Evolutionary conservation across 2,888 invertebrate species (phyloP), one percentile per base, ranked within the genome.

Genomic region (Oscheius myriophilus): DNA sequence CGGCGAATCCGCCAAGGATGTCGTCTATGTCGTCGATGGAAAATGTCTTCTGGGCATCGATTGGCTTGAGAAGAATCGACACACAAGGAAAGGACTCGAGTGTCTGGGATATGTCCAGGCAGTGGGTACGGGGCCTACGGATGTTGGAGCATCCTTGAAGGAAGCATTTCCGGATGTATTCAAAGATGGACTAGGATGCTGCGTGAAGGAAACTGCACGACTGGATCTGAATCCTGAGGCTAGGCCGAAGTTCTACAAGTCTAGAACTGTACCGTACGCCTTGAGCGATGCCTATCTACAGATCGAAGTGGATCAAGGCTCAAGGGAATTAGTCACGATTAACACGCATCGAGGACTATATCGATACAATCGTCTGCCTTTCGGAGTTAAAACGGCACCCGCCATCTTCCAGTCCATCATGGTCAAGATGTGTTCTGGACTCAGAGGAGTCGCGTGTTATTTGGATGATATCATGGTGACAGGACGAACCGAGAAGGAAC

Each of bases 261-360:
- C 62, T 43, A 51, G 76, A 7, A 59, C 70, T 12, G 67, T 75
- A 11, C 70, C 75, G 25, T 72, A 67, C 42, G 72, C 71, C 62
- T 51, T 82, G 18, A 49, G 73, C 6, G 78, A 79, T 11, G 81
- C 81, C 1, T 81, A 79, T 52, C 72, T 81, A 1, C 81, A 81
- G 39, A 41, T 81, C 3, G 68, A 68, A 43, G 18, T 80, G 39
- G 73, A 70, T 21, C 75, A 75, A 1, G 64, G 69, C 11, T 68
- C 74, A 7, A 63, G 65, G 43, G 43, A 78, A 23, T 21, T 75
- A 2, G 46, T 72, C 4, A 61, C 65, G 0, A 77, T 82, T 68
- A 79, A 72, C 52, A 80, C 81, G 7, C 80, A 81, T 57, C 53
- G 57, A 23, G 81, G 82, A 1, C 46, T 80, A 6, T 81, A 46